phyloP scores from a whole-genome alignment of 2,888 invertebrate genomes.

The Diaprepes abbreviatus region DNA sequence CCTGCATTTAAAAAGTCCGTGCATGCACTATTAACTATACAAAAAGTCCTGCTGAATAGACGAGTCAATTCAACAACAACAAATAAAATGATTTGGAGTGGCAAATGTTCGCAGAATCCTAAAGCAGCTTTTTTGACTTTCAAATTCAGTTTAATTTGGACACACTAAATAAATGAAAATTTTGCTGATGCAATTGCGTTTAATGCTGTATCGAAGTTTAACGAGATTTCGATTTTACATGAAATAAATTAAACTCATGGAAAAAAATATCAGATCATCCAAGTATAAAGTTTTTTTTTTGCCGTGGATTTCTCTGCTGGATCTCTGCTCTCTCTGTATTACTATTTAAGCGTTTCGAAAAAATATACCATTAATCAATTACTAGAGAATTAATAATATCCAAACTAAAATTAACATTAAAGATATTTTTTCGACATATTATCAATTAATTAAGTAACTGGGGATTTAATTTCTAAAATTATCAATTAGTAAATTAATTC shows the following conservation, averaged over 20 bases:
- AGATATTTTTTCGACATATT: too few species aligned
- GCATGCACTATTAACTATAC: slow-evolving; percentile 27
- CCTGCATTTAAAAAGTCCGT: slow-evolving; percentile 37
- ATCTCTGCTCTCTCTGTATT: too few species aligned
- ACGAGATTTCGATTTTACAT: slow-evolving; percentile 2
- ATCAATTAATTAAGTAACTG: too few species aligned
- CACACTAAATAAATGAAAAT: slow-evolving; percentile 14
- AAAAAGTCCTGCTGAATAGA: slow-evolving; percentile 15
- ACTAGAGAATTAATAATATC: too few species aligned
- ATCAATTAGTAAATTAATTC: too few species aligned
- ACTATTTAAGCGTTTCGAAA: too few species aligned
- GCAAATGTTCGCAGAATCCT: slow-evolving; percentile 17
- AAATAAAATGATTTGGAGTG: slow-evolving; percentile 20
- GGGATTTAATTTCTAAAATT: too few species aligned
- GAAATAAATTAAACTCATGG: background rate
- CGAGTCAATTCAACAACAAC: slow-evolving; percentile 22
- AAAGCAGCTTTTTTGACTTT: slow-evolving; percentile 19
- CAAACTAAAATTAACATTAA: too few species aligned
- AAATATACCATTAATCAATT: too few species aligned
- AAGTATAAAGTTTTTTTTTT: too few species aligned
- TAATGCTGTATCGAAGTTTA: slow-evolving; percentile 12
- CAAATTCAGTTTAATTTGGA: slow-evolving; percentile 19
- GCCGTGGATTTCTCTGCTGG: too few species aligned
- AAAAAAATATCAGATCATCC: background rate
- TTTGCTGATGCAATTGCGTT: slow-evolving; percentile 7